Base-by-base conservation (phyloP, 2,888 invertebrate species). In the Altica lythri region DNA sequence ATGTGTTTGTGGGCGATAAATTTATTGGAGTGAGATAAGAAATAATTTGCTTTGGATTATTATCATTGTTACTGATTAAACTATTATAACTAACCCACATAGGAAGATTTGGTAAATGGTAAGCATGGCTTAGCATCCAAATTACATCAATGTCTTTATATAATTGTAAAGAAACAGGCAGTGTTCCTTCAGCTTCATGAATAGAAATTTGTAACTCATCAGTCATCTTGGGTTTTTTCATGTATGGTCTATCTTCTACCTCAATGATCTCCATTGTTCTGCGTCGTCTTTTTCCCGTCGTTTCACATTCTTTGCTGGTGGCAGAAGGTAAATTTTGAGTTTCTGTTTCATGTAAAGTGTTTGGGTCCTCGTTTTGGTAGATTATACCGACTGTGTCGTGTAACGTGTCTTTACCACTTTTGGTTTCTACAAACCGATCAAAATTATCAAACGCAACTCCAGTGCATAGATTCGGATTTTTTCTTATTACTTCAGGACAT, bases 1-100 rank as follows among this genome's bases (percentile, higher is more conserved):
- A 40, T 19, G 16, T 37, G 50, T 66, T 52, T n/a, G 69, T 69
- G 2, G 69, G 68, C 10, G 69, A 69, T 35, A 10, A 8, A 61
- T 71, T 68, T 8, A 70, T 68, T 1, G 66, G 57, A 10, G 68
- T 64, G 2, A 46, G 17, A 37, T 37, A 46, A 22, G 37, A 27
- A 35, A 46, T 1, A 10, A 45, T 16, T 42, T 42, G 29, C 17
- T 42, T 42, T 9, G 25, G n/a, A n/a, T n/a, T 42, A 27, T 42
- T 42, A 14, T 10, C 2, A 25, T 30, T 16, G 18, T 30, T 10
- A 30, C 30, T 30, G 13, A 43, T 43, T n/a, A 16, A 30, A 6
- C 43, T n/a, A 29, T 43, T 43, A 16, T 16, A 43, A 3, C 43
- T 29, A 29, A 43, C 43, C 43, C 18, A 43, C 43, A 44, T 30